Percentiles rank a stretch among this genome's conserved stretches.
These are phyloP conservation scores for Yponomeuta evonymella DNA, from an alignment of 2,888 invertebrate species.

Conservation along the genomic window DNA sequence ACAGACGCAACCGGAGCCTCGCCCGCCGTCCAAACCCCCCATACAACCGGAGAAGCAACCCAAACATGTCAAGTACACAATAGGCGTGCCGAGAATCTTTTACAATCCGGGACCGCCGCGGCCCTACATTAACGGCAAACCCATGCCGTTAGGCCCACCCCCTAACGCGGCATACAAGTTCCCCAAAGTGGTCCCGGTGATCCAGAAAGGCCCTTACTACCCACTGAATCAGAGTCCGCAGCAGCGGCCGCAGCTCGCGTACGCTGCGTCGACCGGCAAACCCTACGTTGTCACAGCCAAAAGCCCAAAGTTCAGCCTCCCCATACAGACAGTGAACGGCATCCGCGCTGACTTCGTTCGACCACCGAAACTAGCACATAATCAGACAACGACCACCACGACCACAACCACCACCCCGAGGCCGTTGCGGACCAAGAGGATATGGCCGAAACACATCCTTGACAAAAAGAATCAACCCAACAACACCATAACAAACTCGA, in stretches of 20 bases:
- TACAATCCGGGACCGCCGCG: constrained; percentile 40
- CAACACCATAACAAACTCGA: constrained; percentile 26
- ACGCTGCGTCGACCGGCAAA: constrained; percentile 44
- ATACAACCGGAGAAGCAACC: constrained; percentile 28
- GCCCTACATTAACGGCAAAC: constrained; percentile 14
- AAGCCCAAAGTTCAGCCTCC: constrained; percentile 52
- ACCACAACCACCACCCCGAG: constrained; percentile 53
- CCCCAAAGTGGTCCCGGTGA: constrained; percentile 50
- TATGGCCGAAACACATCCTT: constrained; percentile 60
- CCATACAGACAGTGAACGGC: constrained; percentile 61
- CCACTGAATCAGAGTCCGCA: constrained; percentile 22
- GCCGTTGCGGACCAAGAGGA: constrained; percentile 60
- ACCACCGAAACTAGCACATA: constrained; percentile 42
- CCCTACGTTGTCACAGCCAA: constrained; percentile 36
- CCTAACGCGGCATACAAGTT: constrained; percentile 52
- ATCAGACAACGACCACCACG: constrained; percentile 35
- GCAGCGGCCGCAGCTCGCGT: constrained; percentile 36
- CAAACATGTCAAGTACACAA: background rate
- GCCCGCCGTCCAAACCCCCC: constrained; percentile 57
- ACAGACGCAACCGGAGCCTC: constrained; percentile 40
- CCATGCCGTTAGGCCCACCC: constrained; percentile 27
- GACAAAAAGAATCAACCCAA: constrained; percentile 36
- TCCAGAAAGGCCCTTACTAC: constrained; percentile 15
- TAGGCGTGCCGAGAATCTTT: constrained; percentile 30
- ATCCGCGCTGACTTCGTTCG: constrained; percentile 52